Percentiles rank a stretch among this genome's conserved stretches.
phyloP scores from a whole-genome alignment of 2,113 vertebrate genomes.

The Ailuropoda melanoleuca region DNA sequence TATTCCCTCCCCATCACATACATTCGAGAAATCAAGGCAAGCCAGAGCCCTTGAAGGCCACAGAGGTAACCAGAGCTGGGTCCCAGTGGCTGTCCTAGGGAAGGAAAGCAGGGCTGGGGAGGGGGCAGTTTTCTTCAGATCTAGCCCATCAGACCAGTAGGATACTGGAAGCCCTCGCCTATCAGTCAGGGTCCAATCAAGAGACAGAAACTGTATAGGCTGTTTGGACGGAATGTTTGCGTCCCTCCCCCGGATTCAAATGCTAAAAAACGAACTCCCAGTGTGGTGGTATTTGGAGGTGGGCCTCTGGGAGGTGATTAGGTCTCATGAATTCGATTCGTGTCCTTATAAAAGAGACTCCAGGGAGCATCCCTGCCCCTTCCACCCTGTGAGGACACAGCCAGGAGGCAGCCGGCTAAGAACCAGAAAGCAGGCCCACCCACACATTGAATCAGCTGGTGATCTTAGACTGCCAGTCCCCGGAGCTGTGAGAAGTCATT shows the following conservation, averaged over 20 bases:
- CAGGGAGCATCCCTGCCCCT: not conserved
- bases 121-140: not conserved
- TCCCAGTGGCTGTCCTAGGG: not conserved
- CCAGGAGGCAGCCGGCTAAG: too few species aligned
- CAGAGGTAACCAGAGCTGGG: not conserved
- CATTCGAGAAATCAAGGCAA: slow-evolving; percentile 44
- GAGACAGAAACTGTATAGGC: not conserved
- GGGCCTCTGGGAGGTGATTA: not conserved
- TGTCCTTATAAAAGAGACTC: not conserved
- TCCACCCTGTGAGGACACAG: not conserved
- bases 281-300: not conserved
- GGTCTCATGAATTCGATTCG: not conserved
- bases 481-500: not conserved
- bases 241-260: not conserved
- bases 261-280: not conserved
- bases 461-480: not conserved
- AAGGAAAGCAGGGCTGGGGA: not conserved
- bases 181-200: not conserved
- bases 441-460: accelerated
- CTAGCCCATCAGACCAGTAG: not conserved
- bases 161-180: not conserved
- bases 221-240: not conserved
- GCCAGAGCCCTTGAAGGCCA: not conserved
- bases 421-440: not conserved
- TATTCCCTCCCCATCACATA: not conserved